phyloP scores from a whole-genome alignment of 2,888 invertebrate species.

The Eristalis tenax region DNA sequence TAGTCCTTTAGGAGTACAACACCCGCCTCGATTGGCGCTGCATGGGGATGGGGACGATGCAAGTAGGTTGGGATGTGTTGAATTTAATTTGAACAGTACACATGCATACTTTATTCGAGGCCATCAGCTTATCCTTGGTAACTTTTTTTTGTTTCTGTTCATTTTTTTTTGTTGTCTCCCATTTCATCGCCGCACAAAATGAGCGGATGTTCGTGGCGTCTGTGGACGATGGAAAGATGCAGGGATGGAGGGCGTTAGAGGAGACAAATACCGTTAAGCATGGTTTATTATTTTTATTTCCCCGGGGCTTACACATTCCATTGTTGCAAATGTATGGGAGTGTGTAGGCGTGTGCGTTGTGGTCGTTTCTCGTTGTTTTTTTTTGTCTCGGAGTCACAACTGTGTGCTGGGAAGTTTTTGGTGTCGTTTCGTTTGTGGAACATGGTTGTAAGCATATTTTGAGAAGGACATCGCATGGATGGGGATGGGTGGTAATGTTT shows the following conservation, averaged over 20 bases:
- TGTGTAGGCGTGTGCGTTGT: neutral
- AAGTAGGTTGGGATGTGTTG: constrained; percentile 32
- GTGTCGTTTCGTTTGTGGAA: neutral
- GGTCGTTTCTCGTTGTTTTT: neutral
- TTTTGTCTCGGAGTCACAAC: neutral
- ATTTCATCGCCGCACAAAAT: constrained; percentile 12
- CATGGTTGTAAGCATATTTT: neutral
- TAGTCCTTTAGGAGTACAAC: constrained; percentile 26
- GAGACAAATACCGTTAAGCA: constrained; percentile 11
- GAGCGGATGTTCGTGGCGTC: neutral
- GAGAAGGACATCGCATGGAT: neutral
- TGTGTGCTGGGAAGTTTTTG: constrained; percentile 1
- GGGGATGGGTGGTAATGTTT: neutral
- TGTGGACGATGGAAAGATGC: neutral
- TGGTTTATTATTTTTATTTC: constrained; percentile 49
- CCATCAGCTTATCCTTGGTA: constrained; percentile 52
- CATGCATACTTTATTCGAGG: constrained; percentile 38
- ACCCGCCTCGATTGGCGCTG: neutral
- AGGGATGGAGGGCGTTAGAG: neutral
- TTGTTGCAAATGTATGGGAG: neutral
- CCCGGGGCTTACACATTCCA: constrained; percentile 19
- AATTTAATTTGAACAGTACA: constrained; percentile 55
- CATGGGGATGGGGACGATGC: neutral
- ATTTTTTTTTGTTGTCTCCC: neutral
- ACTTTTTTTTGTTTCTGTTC: constrained; percentile 18